These are phyloP conservation scores for Atta cephalotes DNA, from an alignment of 1,140 invertebrate genomes.

Conservation along the genomic window DNA sequence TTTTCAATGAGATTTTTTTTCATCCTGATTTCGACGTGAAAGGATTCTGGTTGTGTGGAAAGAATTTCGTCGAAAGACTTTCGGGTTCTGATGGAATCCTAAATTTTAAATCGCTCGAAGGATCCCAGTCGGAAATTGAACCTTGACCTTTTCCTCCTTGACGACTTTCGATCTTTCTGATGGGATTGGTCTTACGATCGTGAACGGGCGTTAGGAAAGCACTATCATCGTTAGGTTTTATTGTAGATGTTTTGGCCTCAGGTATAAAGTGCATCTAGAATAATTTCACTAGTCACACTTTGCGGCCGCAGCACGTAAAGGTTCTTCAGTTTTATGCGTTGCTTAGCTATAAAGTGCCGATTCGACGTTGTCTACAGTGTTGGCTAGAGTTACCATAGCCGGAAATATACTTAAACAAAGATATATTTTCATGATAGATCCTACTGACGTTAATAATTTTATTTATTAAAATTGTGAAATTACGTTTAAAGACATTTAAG, in stretches of 20 bases:
- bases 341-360: conserved; percentile 12
- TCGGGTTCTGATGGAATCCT: conserved; percentile 35
- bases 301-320: conserved; percentile 35
- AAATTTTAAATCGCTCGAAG: conserved; percentile 56
- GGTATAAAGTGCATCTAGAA: conserved; percentile 54
- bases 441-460: not conserved
- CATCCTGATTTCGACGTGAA: conserved; percentile 14
- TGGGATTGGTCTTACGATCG: conserved; percentile 28
- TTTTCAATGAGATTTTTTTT: conserved; percentile 7
- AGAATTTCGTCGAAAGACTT: conserved; percentile 20
- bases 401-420: not conserved
- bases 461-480: not conserved
- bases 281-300: conserved; percentile 37
- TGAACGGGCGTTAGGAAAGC: conserved; percentile 10
- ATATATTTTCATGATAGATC: too few relatives aligned
- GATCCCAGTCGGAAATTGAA: conserved; percentile 51
- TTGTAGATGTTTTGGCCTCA: conserved; percentile 40
- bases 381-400: not conserved
- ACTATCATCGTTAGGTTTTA: conserved; percentile 42
- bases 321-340: conserved; percentile 32
- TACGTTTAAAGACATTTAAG: not conserved
- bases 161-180: conserved; percentile 49
- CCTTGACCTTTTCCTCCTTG: conserved; percentile 26
- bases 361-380: not conserved
- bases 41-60: conserved; percentile 24